Conservation (phyloP, 2,888 invertebrate species). For the Tholera decimalis region DNA sequence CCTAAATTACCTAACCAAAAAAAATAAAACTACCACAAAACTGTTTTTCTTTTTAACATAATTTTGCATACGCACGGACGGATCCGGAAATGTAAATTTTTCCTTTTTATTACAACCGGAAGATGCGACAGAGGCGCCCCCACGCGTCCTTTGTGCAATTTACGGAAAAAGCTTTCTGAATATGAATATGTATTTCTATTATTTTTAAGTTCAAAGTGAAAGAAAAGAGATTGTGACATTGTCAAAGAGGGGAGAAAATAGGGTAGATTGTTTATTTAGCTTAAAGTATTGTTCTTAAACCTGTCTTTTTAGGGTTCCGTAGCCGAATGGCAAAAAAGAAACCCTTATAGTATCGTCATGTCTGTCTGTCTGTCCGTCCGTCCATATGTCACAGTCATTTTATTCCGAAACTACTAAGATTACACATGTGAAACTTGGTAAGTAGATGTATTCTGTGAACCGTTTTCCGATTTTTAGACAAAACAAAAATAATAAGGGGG, state of each 20-base stretch:
- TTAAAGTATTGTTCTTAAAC: neutral
- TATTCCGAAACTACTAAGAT: no score
- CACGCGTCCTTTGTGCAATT: slow-evolving; percentile 45
- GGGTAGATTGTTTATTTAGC: neutral
- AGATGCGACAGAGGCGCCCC: slow-evolving; percentile 41
- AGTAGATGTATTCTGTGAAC: no score
- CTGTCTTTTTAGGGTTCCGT: no score
- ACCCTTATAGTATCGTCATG: no score
- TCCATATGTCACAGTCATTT: no score
- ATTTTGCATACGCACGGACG: slow-evolving; percentile 47
- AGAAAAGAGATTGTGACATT: slow-evolving; percentile 25
- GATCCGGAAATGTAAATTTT: slow-evolving; percentile 59
- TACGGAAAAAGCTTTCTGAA: slow-evolving; percentile 27
- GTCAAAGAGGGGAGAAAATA: neutral
- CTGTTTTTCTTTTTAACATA: neutral
- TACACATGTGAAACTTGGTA: no score
- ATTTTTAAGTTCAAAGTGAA: slow-evolving; percentile 17
- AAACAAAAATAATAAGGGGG: no score
- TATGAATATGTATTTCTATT: slow-evolving; percentile 51
- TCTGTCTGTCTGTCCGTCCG: no score
- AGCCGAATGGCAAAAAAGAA: no score
- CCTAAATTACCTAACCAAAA: neutral
- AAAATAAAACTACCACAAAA: slow-evolving; percentile 7
- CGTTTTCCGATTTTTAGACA: no score
- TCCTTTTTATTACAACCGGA: slow-evolving; percentile 55